phyloP scores from a whole-genome alignment of 2,888 invertebrate genomes.

The Abscondita cerata region DNA sequence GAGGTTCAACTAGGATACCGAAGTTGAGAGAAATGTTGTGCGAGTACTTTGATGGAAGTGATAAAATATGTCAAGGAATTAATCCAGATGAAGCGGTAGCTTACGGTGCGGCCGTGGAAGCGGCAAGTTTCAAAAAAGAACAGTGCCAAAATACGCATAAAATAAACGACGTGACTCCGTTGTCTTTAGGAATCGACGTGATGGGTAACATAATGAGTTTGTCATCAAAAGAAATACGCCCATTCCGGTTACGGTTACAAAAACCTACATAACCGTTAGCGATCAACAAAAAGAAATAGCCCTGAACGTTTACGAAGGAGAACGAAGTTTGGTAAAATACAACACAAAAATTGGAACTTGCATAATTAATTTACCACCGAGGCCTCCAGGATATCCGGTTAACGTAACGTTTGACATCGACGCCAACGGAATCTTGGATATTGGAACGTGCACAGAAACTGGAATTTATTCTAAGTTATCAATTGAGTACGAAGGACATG shows the following conservation, averaged over 20 bases:
- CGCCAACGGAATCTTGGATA: constrained; percentile 38
- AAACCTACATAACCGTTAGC: constrained; percentile 13
- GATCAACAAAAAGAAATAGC: constrained; percentile 25
- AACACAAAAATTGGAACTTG: constrained; percentile 38
- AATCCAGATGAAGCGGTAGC: constrained; percentile 45
- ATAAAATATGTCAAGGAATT: constrained; percentile 34
- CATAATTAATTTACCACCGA: constrained; percentile 27
- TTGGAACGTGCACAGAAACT: constrained; percentile 20
- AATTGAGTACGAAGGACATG: constrained; percentile 5
- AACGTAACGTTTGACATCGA: constrained; percentile 30
- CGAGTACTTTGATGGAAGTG: constrained; percentile 29
- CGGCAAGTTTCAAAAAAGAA: constrained; percentile 30
- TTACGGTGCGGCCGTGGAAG: constrained; percentile 41
- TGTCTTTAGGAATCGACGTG: constrained; percentile 39
- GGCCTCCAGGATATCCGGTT: constrained; percentile 33
- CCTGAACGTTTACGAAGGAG: constrained; percentile 38
- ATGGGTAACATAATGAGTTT: constrained; percentile 32
- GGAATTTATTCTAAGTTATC: constrained; percentile 4
- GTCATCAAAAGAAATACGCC: constrained; percentile 37
- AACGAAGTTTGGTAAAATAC: constrained; percentile 33
- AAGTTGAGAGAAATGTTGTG: constrained; percentile 34
- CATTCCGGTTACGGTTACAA: constrained; percentile 23
- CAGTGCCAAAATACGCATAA: constrained; percentile 19
- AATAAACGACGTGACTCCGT: constrained; percentile 40
- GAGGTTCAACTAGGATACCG: constrained; percentile 43